A percentile compares a stretch with the other conserved stretches of the same genome.
phyloP scores from a whole-genome alignment of 2,888 invertebrate genomes.

The Ctena decussata region DNA sequence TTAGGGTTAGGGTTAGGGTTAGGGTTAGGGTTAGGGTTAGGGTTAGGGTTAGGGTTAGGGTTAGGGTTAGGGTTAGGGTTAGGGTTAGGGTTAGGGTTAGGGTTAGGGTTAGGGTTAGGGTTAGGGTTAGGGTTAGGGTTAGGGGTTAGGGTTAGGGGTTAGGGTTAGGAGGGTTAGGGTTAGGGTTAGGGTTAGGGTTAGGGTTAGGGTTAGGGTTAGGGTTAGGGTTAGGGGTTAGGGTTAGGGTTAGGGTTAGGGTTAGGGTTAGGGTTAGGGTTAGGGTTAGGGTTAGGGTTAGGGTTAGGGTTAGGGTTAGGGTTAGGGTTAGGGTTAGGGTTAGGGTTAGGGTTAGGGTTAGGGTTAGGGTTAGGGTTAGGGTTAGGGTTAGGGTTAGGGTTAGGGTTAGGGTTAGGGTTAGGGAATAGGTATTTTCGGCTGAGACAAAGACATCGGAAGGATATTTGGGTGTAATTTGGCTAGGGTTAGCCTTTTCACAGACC shows the following conservation, averaged over 20 bases:
- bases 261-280: conserved; percentile 66
- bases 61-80: conserved; percentile 53
- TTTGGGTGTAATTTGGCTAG: too few species aligned
- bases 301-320: conserved; percentile 58
- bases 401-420: conserved; percentile 60
- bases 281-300: conserved; percentile 60
- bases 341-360: conserved; percentile 61
- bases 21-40: conserved; percentile 65
- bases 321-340: conserved; percentile 60
- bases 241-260: conserved; percentile 48
- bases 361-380: conserved; percentile 56
- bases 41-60: conserved; percentile 31
- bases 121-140: conserved; percentile 60
- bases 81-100: conserved; percentile 39
- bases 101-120: conserved; percentile 53
- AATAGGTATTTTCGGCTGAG: too few species aligned
- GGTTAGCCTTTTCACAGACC: conserved; percentile 20
- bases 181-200: conserved; percentile 45
- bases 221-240: conserved; percentile 64
- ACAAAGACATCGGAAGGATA: too few species aligned
- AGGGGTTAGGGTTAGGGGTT: conserved; percentile 50
- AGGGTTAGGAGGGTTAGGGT: conserved; percentile 41
- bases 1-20: conserved; percentile 12
- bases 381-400: conserved; percentile 60
- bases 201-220: conserved; percentile 52